Conservation (phyloP, 2,888 invertebrate genomes). For the Agonopterix heracliana region DNA sequence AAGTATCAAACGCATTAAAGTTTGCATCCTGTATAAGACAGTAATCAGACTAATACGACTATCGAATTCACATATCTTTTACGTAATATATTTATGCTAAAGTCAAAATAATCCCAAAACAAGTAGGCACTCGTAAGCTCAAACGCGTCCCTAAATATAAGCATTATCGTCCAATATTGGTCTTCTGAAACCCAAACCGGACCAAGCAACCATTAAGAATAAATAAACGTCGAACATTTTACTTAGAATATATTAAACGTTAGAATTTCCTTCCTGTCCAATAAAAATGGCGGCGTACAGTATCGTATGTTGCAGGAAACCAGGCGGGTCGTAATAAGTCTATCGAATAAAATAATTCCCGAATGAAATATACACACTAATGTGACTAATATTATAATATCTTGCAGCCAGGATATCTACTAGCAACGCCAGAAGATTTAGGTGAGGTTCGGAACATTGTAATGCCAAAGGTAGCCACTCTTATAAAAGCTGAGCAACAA, state of each 20-base stretch:
- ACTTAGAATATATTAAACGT: slow-evolving; percentile 65
- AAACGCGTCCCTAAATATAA: slow-evolving; percentile 2
- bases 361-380: slow-evolving; percentile 70
- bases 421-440: slow-evolving; percentile 70
- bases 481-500: too few relatives aligned
- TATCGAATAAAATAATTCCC: slow-evolving; percentile 72
- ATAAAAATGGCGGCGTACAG: slow-evolving; percentile 62
- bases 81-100: too few relatives aligned
- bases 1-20: too few relatives aligned
- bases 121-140: slow-evolving; percentile 9
- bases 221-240: slow-evolving; percentile 55
- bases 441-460: slow-evolving; percentile 27
- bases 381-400: slow-evolving; percentile 75
- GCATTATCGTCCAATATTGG: too few relatives aligned
- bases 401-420: slow-evolving; percentile 66
- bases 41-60: too few relatives aligned
- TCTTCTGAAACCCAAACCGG: slow-evolving; percentile 27
- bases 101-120: not conserved
- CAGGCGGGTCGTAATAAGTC: slow-evolving; percentile 67
- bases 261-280: slow-evolving; percentile 74
- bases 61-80: too few relatives aligned
- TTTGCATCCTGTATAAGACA: too few relatives aligned
- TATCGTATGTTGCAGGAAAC: slow-evolving; percentile 63
- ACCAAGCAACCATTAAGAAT: slow-evolving; percentile 32
- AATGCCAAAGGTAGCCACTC: slow-evolving; percentile 27